A percentile compares a stretch with the other conserved stretches of the same genome.
Conservation (phyloP, 1,140 invertebrate genomes). For the Drosophila subpulchrella region DNA sequence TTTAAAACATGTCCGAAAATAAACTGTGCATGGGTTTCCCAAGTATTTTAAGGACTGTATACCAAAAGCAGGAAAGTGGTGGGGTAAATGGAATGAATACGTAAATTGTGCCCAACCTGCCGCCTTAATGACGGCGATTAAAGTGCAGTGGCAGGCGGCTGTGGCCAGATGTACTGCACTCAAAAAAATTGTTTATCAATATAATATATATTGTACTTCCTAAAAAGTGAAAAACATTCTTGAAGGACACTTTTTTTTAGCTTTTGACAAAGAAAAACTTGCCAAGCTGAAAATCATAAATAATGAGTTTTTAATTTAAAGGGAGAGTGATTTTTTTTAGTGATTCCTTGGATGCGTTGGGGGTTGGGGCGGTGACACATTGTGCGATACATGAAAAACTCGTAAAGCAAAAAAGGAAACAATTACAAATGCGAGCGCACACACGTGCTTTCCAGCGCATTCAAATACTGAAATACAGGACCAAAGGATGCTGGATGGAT, state of each 20-base stretch:
- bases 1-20: background rate
- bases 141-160: constrained; percentile 58
- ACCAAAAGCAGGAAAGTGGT: background rate
- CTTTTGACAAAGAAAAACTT: background rate
- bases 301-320: background rate
- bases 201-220: too few relatives aligned
- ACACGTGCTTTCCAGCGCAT: constrained; percentile 22
- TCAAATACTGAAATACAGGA: constrained; percentile 3
- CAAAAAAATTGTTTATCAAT: background rate
- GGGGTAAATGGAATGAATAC: constrained; percentile 39
- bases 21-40: background rate
- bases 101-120: constrained; percentile 63
- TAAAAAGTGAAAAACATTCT: too few relatives aligned
- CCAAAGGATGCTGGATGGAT: constrained; percentile 19
- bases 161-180: constrained; percentile 32
- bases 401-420: constrained; percentile 75
- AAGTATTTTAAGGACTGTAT: constrained; percentile 29
- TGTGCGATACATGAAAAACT: constrained; percentile 68
- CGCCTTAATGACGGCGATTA: constrained; percentile 76
- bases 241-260: too few relatives aligned
- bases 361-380: constrained; percentile 48
- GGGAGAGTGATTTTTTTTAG: constrained; percentile 9
- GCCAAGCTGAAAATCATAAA: background rate
- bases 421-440: constrained; percentile 64
- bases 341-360: constrained; percentile 27